Base-by-base conservation (phyloP, 2,797 vertebrate genomes). In the Thalassophryne amazonica region DNA sequence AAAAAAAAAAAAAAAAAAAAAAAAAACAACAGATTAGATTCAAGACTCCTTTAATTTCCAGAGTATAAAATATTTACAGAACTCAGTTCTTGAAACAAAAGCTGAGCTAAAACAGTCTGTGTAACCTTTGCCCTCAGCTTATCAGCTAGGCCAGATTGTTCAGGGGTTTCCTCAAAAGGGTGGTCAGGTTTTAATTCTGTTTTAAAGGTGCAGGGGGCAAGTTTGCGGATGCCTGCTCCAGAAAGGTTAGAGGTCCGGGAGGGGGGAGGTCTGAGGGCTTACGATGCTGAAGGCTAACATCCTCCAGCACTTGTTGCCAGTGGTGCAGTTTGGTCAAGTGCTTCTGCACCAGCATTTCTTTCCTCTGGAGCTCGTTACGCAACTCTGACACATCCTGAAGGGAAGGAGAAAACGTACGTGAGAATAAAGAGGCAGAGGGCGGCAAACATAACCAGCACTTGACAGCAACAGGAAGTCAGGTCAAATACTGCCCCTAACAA, bases 291-390 rank as follows among this genome's bases (percentile, higher is more conserved):
- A 90, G 75, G 0, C 86, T 94, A 47, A 98, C 93, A 47, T 99
- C 97, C 59, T 98, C 96, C 9, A 99, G 86, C 34, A 97, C 94
- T 64, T 98, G 95, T 28, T 98, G 96, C 96, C 96, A 98, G 30
- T 96, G 93, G 41, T 96, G 89, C 35, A 99, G 86, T 78, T 97
- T 99, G 7, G 88, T 67, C 61, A 98, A 78, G 60, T 99, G 95
- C 58, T 97, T 98, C 89, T 98, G 96, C 66, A 99, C 96, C 60
- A 99, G 86, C 0, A 90, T 58, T 48, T 99, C 97, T 75, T 99
- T 99, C 64, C 95, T 92, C 82, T 97, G 96, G 2, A 99, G 73
- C 65, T 99, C 97, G 38, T 95, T 97, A 67, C 92, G 93, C 30
- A 99, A 88, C 60, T 99, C 97, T 4, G 95, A 96, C 59, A 98